Evolutionary conservation across 2,888 invertebrate genomes (phyloP).

Genomic region (Aphodius sticticus): DNA sequence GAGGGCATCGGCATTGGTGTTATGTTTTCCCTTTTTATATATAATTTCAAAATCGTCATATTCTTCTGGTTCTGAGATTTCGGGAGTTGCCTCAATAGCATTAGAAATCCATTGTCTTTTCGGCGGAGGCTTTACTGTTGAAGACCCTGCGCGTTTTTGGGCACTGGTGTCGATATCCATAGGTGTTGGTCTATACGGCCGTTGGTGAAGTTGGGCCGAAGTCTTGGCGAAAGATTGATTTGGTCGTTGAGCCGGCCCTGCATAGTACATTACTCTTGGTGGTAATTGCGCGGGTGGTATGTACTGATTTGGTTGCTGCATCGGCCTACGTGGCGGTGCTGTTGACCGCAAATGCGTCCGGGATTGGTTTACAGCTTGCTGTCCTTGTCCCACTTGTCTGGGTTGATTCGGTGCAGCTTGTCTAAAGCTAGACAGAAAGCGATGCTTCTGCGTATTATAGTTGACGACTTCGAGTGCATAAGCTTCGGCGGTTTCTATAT

Average conservation of each 20-base stretch:
- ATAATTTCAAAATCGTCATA: constrained; percentile 38
- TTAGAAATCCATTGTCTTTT: constrained; percentile 26
- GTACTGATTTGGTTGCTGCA: not conserved
- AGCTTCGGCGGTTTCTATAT: constrained; percentile 15
- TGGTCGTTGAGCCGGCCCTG: not conserved
- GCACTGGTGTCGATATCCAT: constrained; percentile 24
- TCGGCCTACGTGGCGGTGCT: not conserved
- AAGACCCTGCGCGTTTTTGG: constrained; percentile 10
- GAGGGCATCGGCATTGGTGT: constrained; percentile 34
- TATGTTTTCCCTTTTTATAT: constrained; percentile 33
- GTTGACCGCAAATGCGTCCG: not conserved
- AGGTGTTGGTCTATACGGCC: constrained; percentile 16
- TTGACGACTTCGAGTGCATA: not conserved
- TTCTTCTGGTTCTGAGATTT: constrained; percentile 16
- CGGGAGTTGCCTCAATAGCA: not conserved
- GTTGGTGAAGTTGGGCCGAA: not conserved
- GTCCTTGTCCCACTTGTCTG: not conserved
- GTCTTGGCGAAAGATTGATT: not conserved
- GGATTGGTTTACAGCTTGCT: not conserved
- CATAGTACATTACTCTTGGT: not conserved
- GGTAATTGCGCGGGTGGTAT: constrained; percentile 7
- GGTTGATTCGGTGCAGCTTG: not conserved
- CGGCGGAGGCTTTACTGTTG: not conserved
- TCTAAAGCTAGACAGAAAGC: not conserved
- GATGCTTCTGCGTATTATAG: constrained; percentile 9